Evolutionary conservation across 2,113 vertebrate genomes (phyloP), one percentile per base, ranked within the genome.

Genomic region (Oncorhynchus keta): DNA sequence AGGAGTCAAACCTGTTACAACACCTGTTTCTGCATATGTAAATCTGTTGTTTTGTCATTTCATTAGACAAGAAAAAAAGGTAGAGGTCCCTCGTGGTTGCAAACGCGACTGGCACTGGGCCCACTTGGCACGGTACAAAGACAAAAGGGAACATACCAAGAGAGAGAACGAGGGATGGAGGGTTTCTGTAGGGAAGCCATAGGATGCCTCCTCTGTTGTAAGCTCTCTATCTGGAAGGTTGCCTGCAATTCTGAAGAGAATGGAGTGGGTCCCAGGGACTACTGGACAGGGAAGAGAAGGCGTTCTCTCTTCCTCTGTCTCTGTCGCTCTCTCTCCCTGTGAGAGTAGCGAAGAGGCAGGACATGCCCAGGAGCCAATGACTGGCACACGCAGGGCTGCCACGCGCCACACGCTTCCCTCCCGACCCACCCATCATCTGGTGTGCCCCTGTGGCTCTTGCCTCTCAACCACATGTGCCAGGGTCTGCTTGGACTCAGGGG

Each of bases 31-130:
- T 95, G 85, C 89, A 94, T 94, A 95, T 95, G 94, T 93, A 97
- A 94, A 97, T 97, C 93, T 97, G 94, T 95, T 95, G 92, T 95
- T 96, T 95, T 97, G 94, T 96, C 93, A 94, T 97, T 95, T 96
- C 93, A 95, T 98, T 97, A 95, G 95, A 92, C 92, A 94, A 87
- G 89, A 88, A 84, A 88, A 87, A 87, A 73, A 86, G 79, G 85
- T 86, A 89, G 74, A 69, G 71, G 92, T 96, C 94, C 95, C 95
- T 94, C 12, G 92, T 94, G 95, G 91, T 94, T 79, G 35, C 92
- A 88, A 95, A 94, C 91, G 92, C 90, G 90, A 90, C 91, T 95
- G 95, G 94, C 95, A 90, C 84, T 55, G 84, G 76, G 32, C 32
- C 32, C 32, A 35, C 32, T 35, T 35, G 32, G 32, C 32, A 35